Conservation (phyloP, 2,113 vertebrate species). For the Delphinapterus leucas region DNA sequence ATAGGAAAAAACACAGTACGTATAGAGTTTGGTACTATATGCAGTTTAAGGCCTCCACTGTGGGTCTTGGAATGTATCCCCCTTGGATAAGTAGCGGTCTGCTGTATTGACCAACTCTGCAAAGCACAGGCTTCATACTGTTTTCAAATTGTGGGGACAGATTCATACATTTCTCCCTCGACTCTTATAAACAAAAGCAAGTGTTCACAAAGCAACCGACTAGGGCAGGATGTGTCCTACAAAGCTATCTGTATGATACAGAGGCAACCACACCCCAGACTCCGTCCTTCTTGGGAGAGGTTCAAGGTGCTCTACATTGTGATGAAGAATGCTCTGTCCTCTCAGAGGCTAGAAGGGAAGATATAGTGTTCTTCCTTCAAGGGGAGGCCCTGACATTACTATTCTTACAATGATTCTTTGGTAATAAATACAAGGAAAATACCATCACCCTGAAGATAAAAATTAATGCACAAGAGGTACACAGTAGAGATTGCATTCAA, state of each 20-base stretch:
- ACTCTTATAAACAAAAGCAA: conserved; percentile 1
- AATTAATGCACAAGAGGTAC: not conserved
- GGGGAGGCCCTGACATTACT: not conserved
- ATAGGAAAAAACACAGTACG: not conserved
- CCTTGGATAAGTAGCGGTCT: not conserved
- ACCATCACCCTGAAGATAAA: not conserved
- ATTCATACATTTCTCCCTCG: not conserved
- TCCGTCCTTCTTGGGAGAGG: not conserved
- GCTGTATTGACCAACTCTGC: not conserved
- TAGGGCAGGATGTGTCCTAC: not conserved
- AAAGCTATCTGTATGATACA: not conserved
- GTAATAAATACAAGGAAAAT: conserved; percentile 23
- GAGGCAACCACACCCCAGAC: not conserved
- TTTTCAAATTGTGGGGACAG: not conserved
- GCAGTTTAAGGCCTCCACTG: not conserved
- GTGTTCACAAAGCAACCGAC: not conserved
- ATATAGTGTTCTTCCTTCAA: not conserved
- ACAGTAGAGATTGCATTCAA: not conserved
- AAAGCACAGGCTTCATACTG: not conserved
- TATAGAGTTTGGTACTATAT: not conserved
- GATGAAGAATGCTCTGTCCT: not conserved
- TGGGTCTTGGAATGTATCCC: not conserved
- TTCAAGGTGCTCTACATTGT: not conserved
- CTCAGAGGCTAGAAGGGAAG: not conserved
- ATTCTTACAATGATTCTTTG: not conserved